These are phyloP conservation scores for Pasiphila rectangulata DNA, from an alignment of 2,888 invertebrate genomes.

Conservation along the genomic window DNA sequence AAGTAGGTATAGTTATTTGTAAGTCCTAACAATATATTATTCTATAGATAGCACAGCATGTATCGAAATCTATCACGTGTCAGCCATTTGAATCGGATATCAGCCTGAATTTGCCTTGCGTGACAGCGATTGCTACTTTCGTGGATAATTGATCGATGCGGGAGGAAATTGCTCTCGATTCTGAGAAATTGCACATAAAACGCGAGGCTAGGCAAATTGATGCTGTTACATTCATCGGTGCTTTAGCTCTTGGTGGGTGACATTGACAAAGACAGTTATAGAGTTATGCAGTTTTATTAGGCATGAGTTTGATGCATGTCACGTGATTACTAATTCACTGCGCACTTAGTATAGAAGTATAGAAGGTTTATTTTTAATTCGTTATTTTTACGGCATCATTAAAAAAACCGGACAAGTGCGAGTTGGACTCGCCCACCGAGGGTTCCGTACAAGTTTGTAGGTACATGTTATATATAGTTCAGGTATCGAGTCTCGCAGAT, in stretches of 20 bases:
- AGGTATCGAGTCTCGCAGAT: too few relatives aligned
- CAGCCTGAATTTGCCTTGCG: slow-evolving; percentile 31
- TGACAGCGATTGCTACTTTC: slow-evolving; percentile 25
- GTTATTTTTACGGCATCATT: too few relatives aligned
- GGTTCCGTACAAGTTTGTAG: too few relatives aligned
- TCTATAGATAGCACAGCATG: slow-evolving; percentile 16
- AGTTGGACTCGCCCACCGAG: too few relatives aligned
- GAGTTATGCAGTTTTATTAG: too few relatives aligned
- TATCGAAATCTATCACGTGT: slow-evolving; percentile 28
- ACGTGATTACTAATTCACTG: too few relatives aligned
- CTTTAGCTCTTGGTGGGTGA: slow-evolving; percentile 25
- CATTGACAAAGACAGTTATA: slow-evolving; percentile 14
- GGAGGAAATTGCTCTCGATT: slow-evolving; percentile 30
- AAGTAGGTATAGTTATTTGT: not conserved
- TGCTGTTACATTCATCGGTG: slow-evolving; percentile 22
- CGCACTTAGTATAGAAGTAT: too few relatives aligned
- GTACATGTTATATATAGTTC: too few relatives aligned
- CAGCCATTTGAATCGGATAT: slow-evolving; percentile 24
- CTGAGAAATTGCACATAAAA: slow-evolving; percentile 27
- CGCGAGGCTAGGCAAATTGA: slow-evolving; percentile 26
- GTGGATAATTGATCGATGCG: slow-evolving; percentile 30
- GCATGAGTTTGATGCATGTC: too few relatives aligned
- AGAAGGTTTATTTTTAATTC: too few relatives aligned
- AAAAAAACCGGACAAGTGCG: too few relatives aligned
- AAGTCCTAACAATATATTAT: slow-evolving; percentile 4